These are phyloP conservation scores for Cydia pomonella DNA, from an alignment of 1,140 invertebrate species.

Conservation along the genomic window DNA sequence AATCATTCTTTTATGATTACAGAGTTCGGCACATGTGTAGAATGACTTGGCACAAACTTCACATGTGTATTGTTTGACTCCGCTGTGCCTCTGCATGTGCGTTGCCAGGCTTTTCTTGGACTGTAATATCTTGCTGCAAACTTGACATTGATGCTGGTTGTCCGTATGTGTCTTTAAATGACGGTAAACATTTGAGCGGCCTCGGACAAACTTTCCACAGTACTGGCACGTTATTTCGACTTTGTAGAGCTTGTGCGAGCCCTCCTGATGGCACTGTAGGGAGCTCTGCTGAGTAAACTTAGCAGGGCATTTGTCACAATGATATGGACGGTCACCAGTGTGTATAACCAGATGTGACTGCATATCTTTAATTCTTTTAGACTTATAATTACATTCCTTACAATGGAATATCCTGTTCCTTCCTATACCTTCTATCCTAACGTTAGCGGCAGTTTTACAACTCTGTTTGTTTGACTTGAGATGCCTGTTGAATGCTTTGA, in stretches of 20 bases:
- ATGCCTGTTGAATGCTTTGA: conserved; percentile 57
- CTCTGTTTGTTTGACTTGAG: conserved; percentile 44
- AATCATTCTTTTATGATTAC: conserved; percentile 57
- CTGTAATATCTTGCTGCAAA: conserved; percentile 59
- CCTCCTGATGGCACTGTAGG: conserved; percentile 55
- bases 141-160: conserved; percentile 46
- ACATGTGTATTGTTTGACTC: conserved; percentile 58
- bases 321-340: conserved; percentile 55
- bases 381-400: conserved; percentile 57
- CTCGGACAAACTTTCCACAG: conserved; percentile 60
- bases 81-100: conserved; percentile 62
- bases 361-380: conserved; percentile 56
- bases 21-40: conserved; percentile 57
- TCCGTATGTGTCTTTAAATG: conserved; percentile 56
- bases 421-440: conserved; percentile 58
- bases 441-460: conserved; percentile 45
- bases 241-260: conserved; percentile 51
- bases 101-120: conserved; percentile 38
- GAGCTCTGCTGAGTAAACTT: conserved; percentile 57
- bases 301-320: conserved; percentile 57
- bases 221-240: conserved; percentile 58
- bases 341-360: conserved; percentile 55
- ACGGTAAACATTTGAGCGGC: conserved; percentile 50
- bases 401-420: conserved; percentile 58
- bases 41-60: conserved; percentile 61